Percentiles rank a stretch among this genome's conserved stretches.
phyloP scores from a whole-genome alignment of 2,797 vertebrate genomes.

The Manis javanica region DNA sequence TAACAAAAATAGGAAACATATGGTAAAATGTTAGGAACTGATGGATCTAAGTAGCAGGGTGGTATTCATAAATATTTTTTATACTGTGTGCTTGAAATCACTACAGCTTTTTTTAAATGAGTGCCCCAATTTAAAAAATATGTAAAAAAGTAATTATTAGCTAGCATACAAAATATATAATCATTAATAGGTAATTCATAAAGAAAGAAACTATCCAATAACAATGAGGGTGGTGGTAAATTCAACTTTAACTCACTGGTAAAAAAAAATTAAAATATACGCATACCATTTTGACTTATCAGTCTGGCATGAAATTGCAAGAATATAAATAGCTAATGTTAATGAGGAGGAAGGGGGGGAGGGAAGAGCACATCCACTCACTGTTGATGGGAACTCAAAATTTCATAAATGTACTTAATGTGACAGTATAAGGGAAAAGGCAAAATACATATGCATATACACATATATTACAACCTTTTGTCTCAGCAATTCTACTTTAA shows the following conservation, averaged over 20 bases:
- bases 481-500: slow-evolving; percentile 10
- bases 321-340: not conserved
- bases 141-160: not conserved
- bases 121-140: not conserved
- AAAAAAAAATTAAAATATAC: not conserved
- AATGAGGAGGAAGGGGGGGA: not conserved
- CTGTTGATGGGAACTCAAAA: not conserved
- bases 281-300: not conserved
- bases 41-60: not conserved
- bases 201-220: not conserved
- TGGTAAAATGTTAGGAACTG: not conserved
- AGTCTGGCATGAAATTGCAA: not conserved
- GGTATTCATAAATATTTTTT: not conserved
- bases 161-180: not conserved
- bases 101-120: not conserved
- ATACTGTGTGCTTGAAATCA: not conserved
- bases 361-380: not conserved
- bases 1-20: not conserved
- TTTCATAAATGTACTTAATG: not conserved
- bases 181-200: not conserved
- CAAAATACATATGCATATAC: not conserved
- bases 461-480: not conserved
- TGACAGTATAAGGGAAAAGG: not conserved
- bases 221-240: not conserved
- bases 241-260: not conserved